phyloP scores from a whole-genome alignment of 2,888 invertebrate genomes.

The Palloptera scutellata region DNA sequence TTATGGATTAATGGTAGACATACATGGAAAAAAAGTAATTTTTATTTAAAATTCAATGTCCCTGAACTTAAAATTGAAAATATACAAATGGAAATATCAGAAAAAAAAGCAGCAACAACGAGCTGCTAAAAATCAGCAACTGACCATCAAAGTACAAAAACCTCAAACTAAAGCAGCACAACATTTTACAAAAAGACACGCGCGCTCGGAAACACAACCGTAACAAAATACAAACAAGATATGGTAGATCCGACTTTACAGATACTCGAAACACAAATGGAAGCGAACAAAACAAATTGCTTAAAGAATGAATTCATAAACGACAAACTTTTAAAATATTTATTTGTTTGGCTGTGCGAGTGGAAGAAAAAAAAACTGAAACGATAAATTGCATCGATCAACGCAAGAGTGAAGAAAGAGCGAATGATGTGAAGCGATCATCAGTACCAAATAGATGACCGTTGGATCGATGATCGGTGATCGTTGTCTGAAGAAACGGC shows the following conservation, averaged over 20 bases:
- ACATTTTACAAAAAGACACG: neutral
- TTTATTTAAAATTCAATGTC: neutral
- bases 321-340: too few species aligned
- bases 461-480: too few species aligned
- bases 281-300: too few species aligned
- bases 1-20: neutral
- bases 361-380: too few species aligned
- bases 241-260: neutral
- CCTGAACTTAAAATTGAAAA: conserved; percentile 1
- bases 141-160: conserved; percentile 7
- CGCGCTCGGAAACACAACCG: neutral
- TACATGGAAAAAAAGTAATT: neutral
- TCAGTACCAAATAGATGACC: too few species aligned
- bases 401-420: too few species aligned
- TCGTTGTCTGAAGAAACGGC: too few species aligned
- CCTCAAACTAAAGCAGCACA: neutral
- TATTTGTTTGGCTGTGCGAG: too few species aligned
- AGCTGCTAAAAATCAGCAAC: too few species aligned
- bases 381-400: too few species aligned
- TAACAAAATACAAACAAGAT: neutral
- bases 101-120: neutral
- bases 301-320: too few species aligned
- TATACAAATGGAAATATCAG: neutral
- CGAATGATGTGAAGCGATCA: too few species aligned
- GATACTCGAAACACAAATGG: neutral